Evolutionary conservation across 2,888 invertebrate species (phyloP), one percentile per base, ranked within the genome.

Genomic region (Plagiodera versicolora): DNA sequence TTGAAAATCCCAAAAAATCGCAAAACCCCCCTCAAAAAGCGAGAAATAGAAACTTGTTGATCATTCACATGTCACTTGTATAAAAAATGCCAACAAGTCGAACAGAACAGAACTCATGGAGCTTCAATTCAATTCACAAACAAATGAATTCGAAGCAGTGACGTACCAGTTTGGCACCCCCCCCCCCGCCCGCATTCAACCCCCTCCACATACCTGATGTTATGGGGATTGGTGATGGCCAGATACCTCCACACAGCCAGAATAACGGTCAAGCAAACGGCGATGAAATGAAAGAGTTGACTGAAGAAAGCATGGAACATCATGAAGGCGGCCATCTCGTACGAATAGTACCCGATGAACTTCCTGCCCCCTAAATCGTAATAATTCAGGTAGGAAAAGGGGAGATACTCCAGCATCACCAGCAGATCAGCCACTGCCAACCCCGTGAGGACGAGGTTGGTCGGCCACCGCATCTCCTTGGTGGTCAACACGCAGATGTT

Each of bases 401-500:
- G 95, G 66, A 97, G 91, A 79, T 96, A 97, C 73, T 94, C 94
- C 72, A 96, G 83, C 90, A 97, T 96, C 14, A 96, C 95, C n/a
- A 95, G 84, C 30, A 97, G 85, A 78, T 97, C 97, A 14, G 96
- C 94, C 8, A 95, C 89, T 0, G 97, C 97, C 28, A 94, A 83
- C 4, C 92, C 93, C 0, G 94, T 94, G 44, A 97, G 86, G 61
- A 97, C 94, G 54, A 92, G 88, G 81, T 97, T 97, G 24, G 95
- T 96, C 2, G 96, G 90, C 60, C 94, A 93, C 65, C 86, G 83
- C 95, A 97, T 96, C 79, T 95, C 94, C 28, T 90, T 88, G 11
- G 94, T 87, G 8, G 95, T 91, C 55, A 97, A 84, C 10, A 97
- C 94, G 44, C 92, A 89, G 65, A 97, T 92, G 81, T 96, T 97